phyloP scores from a whole-genome alignment of 1,140 invertebrate genomes.

The Eueides isabella region DNA sequence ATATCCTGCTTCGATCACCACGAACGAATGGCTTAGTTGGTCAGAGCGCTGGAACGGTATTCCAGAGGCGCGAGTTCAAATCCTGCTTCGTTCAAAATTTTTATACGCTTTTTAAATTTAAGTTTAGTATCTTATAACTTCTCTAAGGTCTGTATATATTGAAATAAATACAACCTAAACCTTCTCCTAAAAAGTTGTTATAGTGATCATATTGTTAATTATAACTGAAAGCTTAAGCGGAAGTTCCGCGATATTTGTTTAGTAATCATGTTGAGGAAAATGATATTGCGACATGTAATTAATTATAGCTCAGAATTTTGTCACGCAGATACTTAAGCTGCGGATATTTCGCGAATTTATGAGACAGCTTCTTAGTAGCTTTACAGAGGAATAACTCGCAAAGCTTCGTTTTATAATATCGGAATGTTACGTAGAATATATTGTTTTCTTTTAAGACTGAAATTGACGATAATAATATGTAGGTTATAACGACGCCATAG shows the following conservation, averaged over 20 bases:
- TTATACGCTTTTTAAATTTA: too few relatives aligned
- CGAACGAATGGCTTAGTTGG: too few relatives aligned
- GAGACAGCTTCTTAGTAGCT: not conserved
- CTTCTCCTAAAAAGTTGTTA: too few relatives aligned
- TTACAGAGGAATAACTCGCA: not conserved
- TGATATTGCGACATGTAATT: conserved; percentile 8
- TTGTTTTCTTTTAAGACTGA: not conserved
- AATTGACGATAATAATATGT: not conserved
- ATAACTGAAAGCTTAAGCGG: not conserved
- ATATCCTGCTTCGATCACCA: too few relatives aligned
- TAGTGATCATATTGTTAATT: not conserved
- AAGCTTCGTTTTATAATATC: not conserved
- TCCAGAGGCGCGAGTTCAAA: too few relatives aligned
- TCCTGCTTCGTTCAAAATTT: too few relatives aligned
- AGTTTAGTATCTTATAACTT: too few relatives aligned
- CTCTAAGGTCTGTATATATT: too few relatives aligned
- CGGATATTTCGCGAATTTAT: conserved; percentile 2
- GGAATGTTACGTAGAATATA: not conserved
- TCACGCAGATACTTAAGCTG: not conserved
- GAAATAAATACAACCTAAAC: too few relatives aligned
- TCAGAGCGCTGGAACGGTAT: too few relatives aligned
- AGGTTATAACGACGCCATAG: not conserved
- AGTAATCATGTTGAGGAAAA: conserved; percentile 6
- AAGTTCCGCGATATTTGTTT: not conserved
- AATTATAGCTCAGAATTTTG: conserved; percentile 6